Evolutionary conservation across 2,888 invertebrate genomes (phyloP), one percentile per base, ranked within the genome.

Genomic region (Tachina grossa): DNA sequence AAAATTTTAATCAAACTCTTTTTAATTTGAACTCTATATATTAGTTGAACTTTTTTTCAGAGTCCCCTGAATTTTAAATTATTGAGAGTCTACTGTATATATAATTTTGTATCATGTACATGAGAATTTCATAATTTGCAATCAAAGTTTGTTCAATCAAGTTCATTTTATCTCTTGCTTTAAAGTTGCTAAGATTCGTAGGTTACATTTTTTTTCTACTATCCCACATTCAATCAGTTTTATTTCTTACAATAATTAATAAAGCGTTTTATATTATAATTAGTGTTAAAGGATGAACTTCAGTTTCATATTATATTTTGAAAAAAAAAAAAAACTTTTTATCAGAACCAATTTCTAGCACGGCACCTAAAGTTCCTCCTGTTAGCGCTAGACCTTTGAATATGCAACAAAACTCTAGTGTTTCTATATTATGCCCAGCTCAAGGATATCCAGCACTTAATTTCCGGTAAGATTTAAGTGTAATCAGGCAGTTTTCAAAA

Each of bases 381-480:
- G 88, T 93, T 79, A 93, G 93, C 88, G 93, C 92, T 2, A 89
- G 93, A 13, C 92, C 93, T 9, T 86, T 93, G 53, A 85, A 87
- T 53, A 89, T 91, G 85, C 91, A 93, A 88, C 90, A 93, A 88
- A 92, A 93, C 83, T 92, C 92, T 88, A 94, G 94, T 90, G 93
- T 95, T 89, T 95, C 96, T 14, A 93, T 96, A 87, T 92, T 95
- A 89, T 96, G 96, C 91, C 96, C 96, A 83, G 96, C 96, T 55
- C 96, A 96, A 93, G 96, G 95, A 41, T 96, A 94, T 93, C 96
- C 96, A 80, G 95, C 96, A 88, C 96, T 96, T 89, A 92, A 94
- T 89, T 95, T 95, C 94, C 95, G 96, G 96, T 96, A 89, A 88
- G 88, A 75, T 55, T 66, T 66, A 45, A 4, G 19, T 13, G 47